These are phyloP conservation scores for Larimichthys crocea DNA, from an alignment of 2,113 vertebrate species.

Conservation along the genomic window DNA sequence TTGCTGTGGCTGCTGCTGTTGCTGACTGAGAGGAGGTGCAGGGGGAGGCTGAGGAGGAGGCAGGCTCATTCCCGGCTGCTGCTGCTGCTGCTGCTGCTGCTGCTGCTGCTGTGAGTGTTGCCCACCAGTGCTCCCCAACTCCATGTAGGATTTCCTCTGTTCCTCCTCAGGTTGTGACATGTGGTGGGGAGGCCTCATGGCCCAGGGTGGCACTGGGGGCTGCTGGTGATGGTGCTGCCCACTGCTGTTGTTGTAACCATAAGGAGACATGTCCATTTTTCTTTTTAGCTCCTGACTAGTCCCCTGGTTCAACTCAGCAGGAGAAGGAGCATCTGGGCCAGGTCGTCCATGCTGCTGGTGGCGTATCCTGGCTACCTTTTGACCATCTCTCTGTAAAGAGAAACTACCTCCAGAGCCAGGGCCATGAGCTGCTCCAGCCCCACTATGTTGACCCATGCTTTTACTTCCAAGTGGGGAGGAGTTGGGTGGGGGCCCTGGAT, in stretches of 20 bases:
- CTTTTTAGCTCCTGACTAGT: conserved; percentile 87
- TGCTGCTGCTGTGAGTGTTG: conserved; percentile 73
- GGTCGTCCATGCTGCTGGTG: conserved; percentile 92
- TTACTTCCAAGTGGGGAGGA: conserved; percentile 81
- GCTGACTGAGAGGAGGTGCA: conserved; percentile 66
- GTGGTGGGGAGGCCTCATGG: conserved; percentile 86
- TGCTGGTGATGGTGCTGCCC: conserved; percentile 83
- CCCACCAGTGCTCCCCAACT: conserved; percentile 80
- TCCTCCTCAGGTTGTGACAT: conserved; percentile 83
- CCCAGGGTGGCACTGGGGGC: conserved; percentile 88
- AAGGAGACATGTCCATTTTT: conserved; percentile 90
- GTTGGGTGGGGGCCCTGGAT: conserved; percentile 81
- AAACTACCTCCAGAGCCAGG: conserved; percentile 81
- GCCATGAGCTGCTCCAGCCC: conserved; percentile 58
- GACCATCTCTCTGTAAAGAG: conserved; percentile 91
- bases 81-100: conserved; percentile 68
- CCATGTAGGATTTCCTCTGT: conserved; percentile 92
- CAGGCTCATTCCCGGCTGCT: conserved; percentile 70
- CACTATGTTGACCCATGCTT: conserved; percentile 75
- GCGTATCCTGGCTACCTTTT: conserved; percentile 95
- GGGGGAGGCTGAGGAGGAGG: conserved; percentile 71
- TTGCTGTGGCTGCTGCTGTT: conserved; percentile 74
- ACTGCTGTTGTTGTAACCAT: conserved; percentile 84
- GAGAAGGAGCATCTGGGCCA: conserved; percentile 80
- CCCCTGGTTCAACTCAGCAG: conserved; percentile 76